These are phyloP conservation scores for Slavum lentiscoides DNA, from an alignment of 2,888 invertebrate genomes.

Conservation along the genomic window DNA sequence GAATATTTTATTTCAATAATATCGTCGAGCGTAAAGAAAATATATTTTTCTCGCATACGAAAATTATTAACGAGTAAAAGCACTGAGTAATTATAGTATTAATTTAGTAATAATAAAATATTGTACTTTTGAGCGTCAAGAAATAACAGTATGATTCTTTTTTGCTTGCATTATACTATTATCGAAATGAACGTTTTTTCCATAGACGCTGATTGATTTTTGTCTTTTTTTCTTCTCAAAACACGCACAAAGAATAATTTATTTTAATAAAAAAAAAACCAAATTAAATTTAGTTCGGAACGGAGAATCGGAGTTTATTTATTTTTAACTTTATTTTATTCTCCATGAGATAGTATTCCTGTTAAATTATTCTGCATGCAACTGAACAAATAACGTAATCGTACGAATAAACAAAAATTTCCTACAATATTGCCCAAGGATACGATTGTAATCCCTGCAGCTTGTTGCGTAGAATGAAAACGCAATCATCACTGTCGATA, in stretches of 20 bases:
- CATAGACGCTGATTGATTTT: not conserved
- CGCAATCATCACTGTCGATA: conserved; percentile 20
- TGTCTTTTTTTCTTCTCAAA: not conserved
- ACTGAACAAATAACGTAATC: conserved; percentile 46
- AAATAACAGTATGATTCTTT: too few relatives aligned
- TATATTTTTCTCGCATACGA: too few relatives aligned
- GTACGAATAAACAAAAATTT: conserved; percentile 39
- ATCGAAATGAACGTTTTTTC: too few relatives aligned
- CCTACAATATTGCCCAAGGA: not conserved
- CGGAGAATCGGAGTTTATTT: conserved; percentile 13
- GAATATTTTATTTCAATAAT: too few relatives aligned
- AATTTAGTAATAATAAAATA: too few relatives aligned
- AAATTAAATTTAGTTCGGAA: not conserved
- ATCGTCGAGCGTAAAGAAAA: too few relatives aligned
- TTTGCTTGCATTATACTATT: too few relatives aligned
- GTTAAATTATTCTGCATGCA: conserved; percentile 45
- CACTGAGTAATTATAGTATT: too few relatives aligned
- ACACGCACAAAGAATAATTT: not conserved
- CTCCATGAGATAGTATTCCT: not conserved
- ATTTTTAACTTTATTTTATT: conserved; percentile 27
- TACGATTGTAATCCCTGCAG: conserved; percentile 20
- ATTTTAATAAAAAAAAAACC: not conserved
- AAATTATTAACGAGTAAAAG: too few relatives aligned
- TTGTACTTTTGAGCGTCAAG: too few relatives aligned
- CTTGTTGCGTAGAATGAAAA: conserved; percentile 36